Conservation (phyloP, 92 coral and sea anemone genomes). For the Heteractis magnifica region DNA sequence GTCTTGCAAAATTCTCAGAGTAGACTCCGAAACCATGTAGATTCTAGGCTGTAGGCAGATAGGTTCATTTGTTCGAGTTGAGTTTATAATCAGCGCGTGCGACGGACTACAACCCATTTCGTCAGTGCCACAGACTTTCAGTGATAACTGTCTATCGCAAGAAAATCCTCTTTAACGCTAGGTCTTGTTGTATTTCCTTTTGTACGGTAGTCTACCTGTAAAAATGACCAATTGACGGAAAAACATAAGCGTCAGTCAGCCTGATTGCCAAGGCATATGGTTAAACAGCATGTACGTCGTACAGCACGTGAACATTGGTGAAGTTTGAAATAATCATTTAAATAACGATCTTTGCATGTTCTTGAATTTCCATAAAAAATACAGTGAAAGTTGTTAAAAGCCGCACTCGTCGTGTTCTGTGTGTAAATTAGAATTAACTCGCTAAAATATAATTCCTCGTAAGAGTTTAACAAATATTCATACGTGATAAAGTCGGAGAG, state of each 20-base stretch:
- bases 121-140: neutral
- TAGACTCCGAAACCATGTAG: conserved; percentile 92
- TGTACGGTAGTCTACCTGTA: neutral
- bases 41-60: conserved; percentile 88
- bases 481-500: neutral
- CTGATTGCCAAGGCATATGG: neutral
- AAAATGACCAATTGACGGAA: neutral
- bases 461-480: neutral
- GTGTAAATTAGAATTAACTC: neutral
- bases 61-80: conserved; percentile 50
- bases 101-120: conserved; percentile 97
- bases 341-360: neutral
- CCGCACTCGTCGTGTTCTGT: neutral
- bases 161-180: neutral
- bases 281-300: neutral
- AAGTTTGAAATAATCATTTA: neutral
- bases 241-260: neutral
- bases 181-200: neutral
- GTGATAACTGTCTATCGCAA: neutral
- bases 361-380: neutral
- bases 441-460: neutral
- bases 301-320: neutral
- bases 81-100: conserved; percentile 79
- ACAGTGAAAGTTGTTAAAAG: neutral
- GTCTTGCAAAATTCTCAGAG: conserved; percentile 79